These are phyloP conservation scores for Exephanes ischioxanthus DNA, from an alignment of 2,888 invertebrate genomes.

Conservation along the genomic window DNA sequence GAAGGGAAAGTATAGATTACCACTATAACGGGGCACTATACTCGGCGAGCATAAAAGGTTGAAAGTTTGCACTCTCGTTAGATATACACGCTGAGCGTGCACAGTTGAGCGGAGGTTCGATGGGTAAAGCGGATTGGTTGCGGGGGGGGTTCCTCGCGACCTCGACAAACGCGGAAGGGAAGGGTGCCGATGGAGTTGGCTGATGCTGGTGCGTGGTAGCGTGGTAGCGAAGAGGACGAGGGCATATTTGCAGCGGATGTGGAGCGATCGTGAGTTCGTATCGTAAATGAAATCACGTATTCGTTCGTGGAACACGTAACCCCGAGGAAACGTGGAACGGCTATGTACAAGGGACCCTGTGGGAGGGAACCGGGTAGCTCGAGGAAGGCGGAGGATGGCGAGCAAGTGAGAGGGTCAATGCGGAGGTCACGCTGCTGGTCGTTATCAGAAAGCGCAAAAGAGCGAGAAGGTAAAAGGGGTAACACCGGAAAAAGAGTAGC, in stretches of 20 bases:
- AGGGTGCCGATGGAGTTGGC: slow-evolving; percentile 37
- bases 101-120: slow-evolving; percentile 54
- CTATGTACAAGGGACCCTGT: slow-evolving; percentile 26
- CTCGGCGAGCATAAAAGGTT: slow-evolving; percentile 53
- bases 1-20: slow-evolving; percentile 20
- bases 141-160: slow-evolving; percentile 55
- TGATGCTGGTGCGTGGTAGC: slow-evolving; percentile 38
- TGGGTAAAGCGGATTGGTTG: slow-evolving; percentile 50
- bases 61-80: slow-evolving; percentile 67
- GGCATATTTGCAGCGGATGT: slow-evolving; percentile 76
- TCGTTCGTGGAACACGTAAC: slow-evolving; percentile 80
- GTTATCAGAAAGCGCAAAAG: slow-evolving; percentile 39
- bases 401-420: slow-evolving; percentile 45
- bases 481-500: neutral
- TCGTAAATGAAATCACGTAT: slow-evolving; percentile 84
- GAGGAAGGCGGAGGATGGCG: slow-evolving; percentile 17
- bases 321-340: slow-evolving; percentile 61
- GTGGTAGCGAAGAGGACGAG: slow-evolving; percentile 54
- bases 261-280: slow-evolving; percentile 81
- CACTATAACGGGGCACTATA: slow-evolving; percentile 26
- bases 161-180: slow-evolving; percentile 45
- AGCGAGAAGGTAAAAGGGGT: neutral
- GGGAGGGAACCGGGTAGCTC: slow-evolving; percentile 8
- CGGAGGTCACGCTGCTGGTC: slow-evolving; percentile 35
- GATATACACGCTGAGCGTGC: slow-evolving; percentile 61